Percentiles rank a stretch among this genome's conserved stretches.
Evolutionary conservation across 2,113 vertebrate species (phyloP).

Genomic region (Lophotis ruficrista): DNA sequence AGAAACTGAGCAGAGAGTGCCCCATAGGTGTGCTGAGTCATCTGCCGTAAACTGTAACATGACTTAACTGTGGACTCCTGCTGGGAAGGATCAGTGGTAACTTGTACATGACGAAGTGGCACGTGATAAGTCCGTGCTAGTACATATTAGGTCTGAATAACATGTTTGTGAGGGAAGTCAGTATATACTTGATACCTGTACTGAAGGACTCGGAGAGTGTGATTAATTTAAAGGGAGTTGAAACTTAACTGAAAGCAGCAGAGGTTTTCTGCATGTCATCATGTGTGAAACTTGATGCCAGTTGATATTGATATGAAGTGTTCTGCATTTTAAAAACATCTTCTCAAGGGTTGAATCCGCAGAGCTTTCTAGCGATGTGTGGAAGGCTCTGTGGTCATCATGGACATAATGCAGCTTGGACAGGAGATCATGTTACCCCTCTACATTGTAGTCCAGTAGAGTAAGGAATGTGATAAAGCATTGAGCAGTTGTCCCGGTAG

Average conservation of each 20-base stretch:
- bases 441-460: fast-evolving
- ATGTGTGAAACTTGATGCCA: neutral
- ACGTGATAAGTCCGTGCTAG: neutral
- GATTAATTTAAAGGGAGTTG: neutral
- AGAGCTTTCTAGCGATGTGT: neutral
- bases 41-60: neutral
- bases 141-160: neutral
- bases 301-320: neutral
- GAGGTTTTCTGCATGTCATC: neutral
- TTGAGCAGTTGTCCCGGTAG: neutral
- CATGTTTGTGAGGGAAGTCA: neutral
- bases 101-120: neutral
- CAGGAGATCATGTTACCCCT: fast-evolving
- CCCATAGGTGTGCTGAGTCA: slow-evolving; percentile 41
- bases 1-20: neutral
- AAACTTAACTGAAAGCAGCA: neutral
- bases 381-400: neutral
- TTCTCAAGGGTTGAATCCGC: neutral
- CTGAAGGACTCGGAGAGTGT: fast-evolving
- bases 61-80: neutral
- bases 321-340: neutral
- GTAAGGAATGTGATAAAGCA: fast-evolving
- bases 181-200: neutral
- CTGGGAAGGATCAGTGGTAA: neutral
- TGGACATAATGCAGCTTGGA: fast-evolving